These are phyloP conservation scores for Leptinotarsa tumamoca DNA, from an alignment of 2,888 invertebrate genomes.

Conservation along the genomic window DNA sequence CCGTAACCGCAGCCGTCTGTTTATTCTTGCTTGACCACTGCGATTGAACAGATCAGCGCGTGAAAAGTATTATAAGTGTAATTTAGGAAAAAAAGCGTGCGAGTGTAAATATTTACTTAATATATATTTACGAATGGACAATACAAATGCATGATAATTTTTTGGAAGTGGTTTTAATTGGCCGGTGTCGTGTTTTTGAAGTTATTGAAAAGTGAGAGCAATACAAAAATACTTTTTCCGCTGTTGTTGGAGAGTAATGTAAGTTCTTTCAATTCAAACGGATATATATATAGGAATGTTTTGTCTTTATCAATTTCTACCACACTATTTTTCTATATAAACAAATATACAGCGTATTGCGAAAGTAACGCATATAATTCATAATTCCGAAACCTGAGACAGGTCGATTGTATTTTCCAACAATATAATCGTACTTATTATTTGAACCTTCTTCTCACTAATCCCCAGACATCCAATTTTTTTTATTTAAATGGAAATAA, in stretches of 20 bases:
- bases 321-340: no score
- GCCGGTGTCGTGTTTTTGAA: constrained; percentile 9
- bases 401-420: no score
- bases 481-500: no score
- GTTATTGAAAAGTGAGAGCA: constrained; percentile 36
- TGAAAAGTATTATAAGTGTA: neutral
- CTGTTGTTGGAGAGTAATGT: constrained; percentile 12
- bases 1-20: constrained; percentile 44
- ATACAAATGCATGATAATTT: neutral
- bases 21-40: constrained; percentile 42
- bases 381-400: no score
- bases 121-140: neutral
- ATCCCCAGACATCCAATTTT: no score
- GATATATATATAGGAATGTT: no score
- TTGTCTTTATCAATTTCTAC: no score
- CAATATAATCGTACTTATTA: no score
- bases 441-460: no score
- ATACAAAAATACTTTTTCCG: neutral
- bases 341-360: no score
- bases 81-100: neutral
- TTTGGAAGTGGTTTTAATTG: neutral
- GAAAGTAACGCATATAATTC: no score
- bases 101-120: neutral
- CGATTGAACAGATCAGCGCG: constrained; percentile 16
- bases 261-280: neutral